Percentiles rank a stretch among this genome's conserved stretches.
These are phyloP conservation scores for Diacarnus erythraeanus DNA, from an alignment of 37 sponge, comb jelly and placozoan species.

Conservation along the genomic window DNA sequence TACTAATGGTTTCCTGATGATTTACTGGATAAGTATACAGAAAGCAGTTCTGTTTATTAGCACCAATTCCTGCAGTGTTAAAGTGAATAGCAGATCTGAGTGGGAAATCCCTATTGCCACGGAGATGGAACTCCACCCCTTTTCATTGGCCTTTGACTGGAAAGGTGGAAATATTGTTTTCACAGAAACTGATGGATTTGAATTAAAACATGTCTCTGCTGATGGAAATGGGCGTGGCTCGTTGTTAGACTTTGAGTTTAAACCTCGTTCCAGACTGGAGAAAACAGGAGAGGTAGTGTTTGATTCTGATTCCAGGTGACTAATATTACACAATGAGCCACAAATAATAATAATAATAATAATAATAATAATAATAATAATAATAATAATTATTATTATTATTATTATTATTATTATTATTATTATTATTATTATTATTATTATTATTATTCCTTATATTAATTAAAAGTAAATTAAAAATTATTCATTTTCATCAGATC, in stretches of 20 bases:
- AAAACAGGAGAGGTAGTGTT: conserved; percentile 18
- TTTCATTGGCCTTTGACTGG: conserved; percentile 53
- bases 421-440: too few relatives aligned
- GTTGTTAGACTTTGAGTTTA: background rate
- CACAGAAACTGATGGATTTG: conserved; percentile 18
- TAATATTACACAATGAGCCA: too few relatives aligned
- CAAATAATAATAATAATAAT: too few relatives aligned
- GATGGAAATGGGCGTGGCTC: conserved; percentile 22
- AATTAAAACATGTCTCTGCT: conserved; percentile 18
- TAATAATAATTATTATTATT: too few relatives aligned
- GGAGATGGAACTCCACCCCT: background rate
- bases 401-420: too few relatives aligned
- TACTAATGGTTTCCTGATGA: too few relatives aligned
- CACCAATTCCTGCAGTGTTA: background rate
- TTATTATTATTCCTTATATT: too few relatives aligned
- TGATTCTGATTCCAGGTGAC: conserved; percentile 9
- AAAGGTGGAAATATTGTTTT: conserved; percentile 31
- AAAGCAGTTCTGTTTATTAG: background rate
- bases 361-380: too few relatives aligned
- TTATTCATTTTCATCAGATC: too few relatives aligned
- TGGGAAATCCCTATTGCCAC: background rate
- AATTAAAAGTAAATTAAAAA: too few relatives aligned
- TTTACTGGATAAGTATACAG: background rate
- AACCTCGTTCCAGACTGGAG: background rate
- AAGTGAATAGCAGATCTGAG: background rate